Evolutionary conservation across 2,797 vertebrate genomes (phyloP), one percentile per base, ranked within the genome.

Genomic region (Xiphorhynchus erythropygius): DNA sequence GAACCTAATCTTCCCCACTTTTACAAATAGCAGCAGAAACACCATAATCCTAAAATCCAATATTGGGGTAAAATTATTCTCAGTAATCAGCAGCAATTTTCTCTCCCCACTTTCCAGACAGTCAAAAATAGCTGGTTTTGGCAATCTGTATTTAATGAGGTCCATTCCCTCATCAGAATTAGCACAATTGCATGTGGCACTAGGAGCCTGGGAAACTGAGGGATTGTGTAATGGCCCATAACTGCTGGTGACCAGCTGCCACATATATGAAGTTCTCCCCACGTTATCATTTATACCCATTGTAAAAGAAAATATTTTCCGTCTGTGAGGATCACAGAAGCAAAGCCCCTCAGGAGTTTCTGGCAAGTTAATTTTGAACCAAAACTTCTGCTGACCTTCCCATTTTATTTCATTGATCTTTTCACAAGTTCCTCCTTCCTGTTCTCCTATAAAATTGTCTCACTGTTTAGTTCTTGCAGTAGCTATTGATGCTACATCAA

Each of bases 401-500:
- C 11, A 1, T 39, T 89, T 87, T 79, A 65, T 69, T 80, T 85
- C 44, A 89, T 30, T 57, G 57, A 71, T 80, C 32, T 71, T 75
- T 73, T 62, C 62, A 75, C 53, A 44, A 94, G 60, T 60, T 71
- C 35, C 42, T 77, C 56, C 46, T 82, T 83, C 60, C 64, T 25
- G 8, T 68, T 91, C 11, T 46, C 35, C 65, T 53, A 71, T 7
- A 81, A 89, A 57, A 84, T 39, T 78, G 22, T 77, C 68, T 75
- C 22, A 50, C 59, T 55, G 25, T 56, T 62, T 81, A 78, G 76
- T 32, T 93, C 73, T 89, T 93, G 57, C 49, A 91, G 71, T 30
- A 95, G 85, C 62, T 81, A 80, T 75, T 83, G 82, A 95, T 77
- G 82, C 30, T 81, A 83, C 79, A 89, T 87, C 79, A 94, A 94